Evolutionary conservation across 2,113 vertebrate genomes (phyloP).

Genomic region (Xiphophorus couchianus): DNA sequence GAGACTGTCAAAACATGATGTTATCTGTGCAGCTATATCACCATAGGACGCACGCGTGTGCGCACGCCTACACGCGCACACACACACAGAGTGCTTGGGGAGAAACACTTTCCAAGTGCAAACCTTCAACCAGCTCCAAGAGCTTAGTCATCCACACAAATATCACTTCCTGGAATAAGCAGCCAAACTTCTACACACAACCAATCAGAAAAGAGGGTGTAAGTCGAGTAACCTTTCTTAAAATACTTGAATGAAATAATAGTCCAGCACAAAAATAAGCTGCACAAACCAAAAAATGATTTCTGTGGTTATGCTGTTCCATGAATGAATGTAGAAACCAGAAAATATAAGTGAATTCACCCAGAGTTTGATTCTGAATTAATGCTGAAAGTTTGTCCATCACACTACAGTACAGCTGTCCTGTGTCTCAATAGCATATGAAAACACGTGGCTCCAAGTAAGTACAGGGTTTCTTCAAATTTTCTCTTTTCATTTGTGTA

Average conservation of each 20-base stretch:
- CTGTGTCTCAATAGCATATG: too few relatives aligned
- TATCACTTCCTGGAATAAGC: conserved; percentile 3
- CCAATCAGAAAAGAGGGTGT: not conserved
- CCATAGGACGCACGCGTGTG: not conserved
- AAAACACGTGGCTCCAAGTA: too few relatives aligned
- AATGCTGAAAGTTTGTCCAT: not conserved
- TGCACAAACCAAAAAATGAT: not conserved
- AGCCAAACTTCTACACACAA: not conserved
- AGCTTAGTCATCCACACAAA: conserved; percentile 19
- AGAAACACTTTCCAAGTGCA: conserved; percentile 8
- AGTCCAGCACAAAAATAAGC: not conserved
- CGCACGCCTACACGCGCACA: not conserved
- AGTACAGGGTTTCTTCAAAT: too few relatives aligned
- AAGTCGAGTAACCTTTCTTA: not conserved
- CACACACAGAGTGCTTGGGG: not conserved
- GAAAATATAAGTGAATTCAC: not conserved
- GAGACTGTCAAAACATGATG: not conserved
- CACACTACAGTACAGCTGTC: not conserved
- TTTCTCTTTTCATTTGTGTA: not conserved
- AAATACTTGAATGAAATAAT: not conserved
- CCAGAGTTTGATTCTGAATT: not conserved
- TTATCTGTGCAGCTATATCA: not conserved
- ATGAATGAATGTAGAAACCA: not conserved
- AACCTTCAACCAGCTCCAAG: conserved; percentile 12
- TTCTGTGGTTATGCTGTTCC: not conserved